Evolutionary conservation across 2,113 vertebrate species (phyloP), one percentile per base, ranked within the genome.

Genomic region (Pseudolaguvia tuberculata): DNA sequence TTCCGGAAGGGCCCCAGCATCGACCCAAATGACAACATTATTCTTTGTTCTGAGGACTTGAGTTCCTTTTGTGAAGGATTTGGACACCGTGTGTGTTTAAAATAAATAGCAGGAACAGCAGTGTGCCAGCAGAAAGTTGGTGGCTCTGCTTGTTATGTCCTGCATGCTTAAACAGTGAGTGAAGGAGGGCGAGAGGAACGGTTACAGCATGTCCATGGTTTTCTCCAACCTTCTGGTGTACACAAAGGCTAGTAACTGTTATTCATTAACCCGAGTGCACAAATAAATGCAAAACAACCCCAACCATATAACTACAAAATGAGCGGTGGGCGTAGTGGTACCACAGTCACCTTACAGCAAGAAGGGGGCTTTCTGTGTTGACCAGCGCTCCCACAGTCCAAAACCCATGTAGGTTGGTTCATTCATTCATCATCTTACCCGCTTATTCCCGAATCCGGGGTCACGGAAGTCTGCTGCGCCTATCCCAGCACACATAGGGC

Each of bases 101-200:
- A 65, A n/a, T n/a, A 76, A 59, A 65, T 35, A 52, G 35, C 31
- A 13, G 3, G 66, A 65, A 61, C 21, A 50, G 29, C 27, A 2
- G 27, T 81, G 75, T 79, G 78, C 83, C 86, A 87, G 80, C 71
- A 57, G 11, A 75, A 73, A 81, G 73, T 14, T 73, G 76, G 77
- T 58, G 73, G 76, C 73, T 83, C 75, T 79, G 15, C 42, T 79
- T 67, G 35, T 68, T 80, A 82, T 84, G 88, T 71, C 71, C 76
- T 47, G 89, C 87, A 87, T 91, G 35, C 80, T 80, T 84, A 89
- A 84, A 80, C 63, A 73, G 84, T 35, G 72, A 48, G 21, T 75
- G 29, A 71, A 56, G 48, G 73, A 84, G 84, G 85, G 83, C 42
- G 63, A 25, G 69, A 76, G 87, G 85, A 82, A 81, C 86, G 66